Base-by-base conservation (phyloP, 64 coral and sea anemone species). In the Stichodactyla mertensii region DNA sequence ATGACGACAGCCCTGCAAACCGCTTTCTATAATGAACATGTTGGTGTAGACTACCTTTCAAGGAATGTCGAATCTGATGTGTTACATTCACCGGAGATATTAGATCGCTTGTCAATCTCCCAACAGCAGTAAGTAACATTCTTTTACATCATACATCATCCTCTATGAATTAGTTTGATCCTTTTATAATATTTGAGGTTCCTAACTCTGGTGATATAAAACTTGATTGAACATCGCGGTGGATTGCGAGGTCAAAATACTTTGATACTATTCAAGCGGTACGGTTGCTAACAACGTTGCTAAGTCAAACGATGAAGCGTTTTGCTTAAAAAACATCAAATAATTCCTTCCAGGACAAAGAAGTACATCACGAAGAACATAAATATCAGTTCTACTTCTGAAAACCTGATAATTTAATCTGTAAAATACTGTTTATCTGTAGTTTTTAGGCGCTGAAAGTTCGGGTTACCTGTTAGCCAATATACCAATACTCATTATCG, bases 11-110 rank as follows among this genome's bases (percentile, higher is more conserved):
- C 83, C 14, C 18, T 96, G 10, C 91, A 93, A 28, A 84, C 80
- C 20, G 51, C 88, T 23, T 15, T 77, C 2, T 96, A 93, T 84
- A 92, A 92, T 10, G 79, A 92, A 69, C 88, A 92, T 45, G 81
- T 83, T 54, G 94, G 94, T 27, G 94, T 96, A 15, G 91, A 93
- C 77, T 90, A 93, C 80, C 89, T 96, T 16, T 96, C 94, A 77
- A 90, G 85, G 91, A 96, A 96, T 93, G 91, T 96, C 54, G 91
- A 96, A 79, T 96, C 94, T 16, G 60, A 96, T 88, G 91, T 90
- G 55, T 64, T 96, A 10, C 94, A 96, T 67, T 52, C 90, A 57
- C 94, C 94, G 6, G 86, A 87, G 51, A 54, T 74, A 27, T 82
- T 93, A n/a, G 94, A 96, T 66, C 66, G 94, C 16, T 85, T 96